Percentiles rank a stretch among this genome's conserved stretches.
Conservation (phyloP, 2,888 invertebrate genomes). For the Temnothorax unifasciatus region DNA sequence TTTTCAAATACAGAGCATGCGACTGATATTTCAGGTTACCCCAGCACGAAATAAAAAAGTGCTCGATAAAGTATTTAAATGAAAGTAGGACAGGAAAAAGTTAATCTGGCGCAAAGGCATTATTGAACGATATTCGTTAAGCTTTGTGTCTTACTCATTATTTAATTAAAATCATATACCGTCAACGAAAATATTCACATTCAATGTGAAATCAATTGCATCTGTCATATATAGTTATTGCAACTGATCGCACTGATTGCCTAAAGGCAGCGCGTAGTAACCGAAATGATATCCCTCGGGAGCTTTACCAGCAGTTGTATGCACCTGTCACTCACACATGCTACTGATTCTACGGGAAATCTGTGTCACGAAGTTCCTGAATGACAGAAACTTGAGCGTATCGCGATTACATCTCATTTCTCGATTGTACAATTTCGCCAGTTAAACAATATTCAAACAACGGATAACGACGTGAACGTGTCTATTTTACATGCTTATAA, state of each 20-base stretch:
- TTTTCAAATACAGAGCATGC: neutral
- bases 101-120: neutral
- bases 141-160: neutral
- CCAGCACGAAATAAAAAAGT: neutral
- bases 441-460: neutral
- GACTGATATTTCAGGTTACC: neutral
- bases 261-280: neutral
- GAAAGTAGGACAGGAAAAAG: neutral
- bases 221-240: conserved; percentile 8
- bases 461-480: neutral
- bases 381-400: neutral
- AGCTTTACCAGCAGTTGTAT: neutral
- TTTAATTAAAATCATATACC: conserved; percentile 24
- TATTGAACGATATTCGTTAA: neutral
- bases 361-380: neutral
- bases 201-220: conserved; percentile 30
- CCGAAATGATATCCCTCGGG: conserved; percentile 1
- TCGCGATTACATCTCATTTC: conserved; percentile 9
- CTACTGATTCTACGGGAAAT: neutral
- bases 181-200: conserved; percentile 20
- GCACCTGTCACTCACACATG: conserved; percentile 3
- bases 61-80: neutral
- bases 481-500: neutral
- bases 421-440: neutral
- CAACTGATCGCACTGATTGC: neutral